Conservation (phyloP, 1,140 invertebrate genomes). For the Aphelenchoides fujianensis region DNA sequence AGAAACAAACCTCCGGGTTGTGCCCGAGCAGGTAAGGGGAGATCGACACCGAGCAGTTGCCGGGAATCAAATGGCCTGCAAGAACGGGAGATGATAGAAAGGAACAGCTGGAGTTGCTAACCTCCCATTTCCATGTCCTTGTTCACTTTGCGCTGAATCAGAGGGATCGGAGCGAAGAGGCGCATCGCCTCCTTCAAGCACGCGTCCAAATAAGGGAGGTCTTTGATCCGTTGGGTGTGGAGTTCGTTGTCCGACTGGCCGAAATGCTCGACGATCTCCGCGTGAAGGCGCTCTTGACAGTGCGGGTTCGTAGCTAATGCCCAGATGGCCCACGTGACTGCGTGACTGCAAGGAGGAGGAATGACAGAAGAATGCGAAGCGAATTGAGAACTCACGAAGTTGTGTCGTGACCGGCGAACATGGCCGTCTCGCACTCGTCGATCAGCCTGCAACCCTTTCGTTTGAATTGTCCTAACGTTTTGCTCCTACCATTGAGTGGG, state of each 20-base stretch:
- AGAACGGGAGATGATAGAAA: too few relatives aligned
- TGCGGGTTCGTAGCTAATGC: slow-evolving; percentile 37
- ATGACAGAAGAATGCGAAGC: too few relatives aligned
- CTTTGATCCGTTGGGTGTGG: not conserved
- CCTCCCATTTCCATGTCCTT: slow-evolving; percentile 19
- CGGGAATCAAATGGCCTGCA: not conserved
- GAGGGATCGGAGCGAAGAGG: slow-evolving; percentile 14
- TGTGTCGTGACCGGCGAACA: slow-evolving; percentile 32
- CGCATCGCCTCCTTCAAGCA: slow-evolving; percentile 8
- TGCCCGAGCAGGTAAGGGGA: slow-evolving; percentile 5
- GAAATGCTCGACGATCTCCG: slow-evolving; percentile 38
- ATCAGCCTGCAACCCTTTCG: too few relatives aligned
- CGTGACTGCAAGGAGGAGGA: too few relatives aligned
- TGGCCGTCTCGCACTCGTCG: not conserved
- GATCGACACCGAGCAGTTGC: not conserved
- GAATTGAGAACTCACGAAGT: too few relatives aligned
- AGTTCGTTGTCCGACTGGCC: not conserved
- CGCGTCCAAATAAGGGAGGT: slow-evolving; percentile 16
- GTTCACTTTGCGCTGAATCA: not conserved
- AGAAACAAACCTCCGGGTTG: not conserved
- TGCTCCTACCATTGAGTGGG: slow-evolving; percentile 79
- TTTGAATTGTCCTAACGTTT: too few relatives aligned
- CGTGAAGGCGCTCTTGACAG: slow-evolving; percentile 33
- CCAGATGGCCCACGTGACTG: slow-evolving; percentile 35
- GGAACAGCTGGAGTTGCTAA: too few relatives aligned